Evolutionary conservation across 1,140 invertebrate species (phyloP).

Genomic region (Anthonomus grandis): DNA sequence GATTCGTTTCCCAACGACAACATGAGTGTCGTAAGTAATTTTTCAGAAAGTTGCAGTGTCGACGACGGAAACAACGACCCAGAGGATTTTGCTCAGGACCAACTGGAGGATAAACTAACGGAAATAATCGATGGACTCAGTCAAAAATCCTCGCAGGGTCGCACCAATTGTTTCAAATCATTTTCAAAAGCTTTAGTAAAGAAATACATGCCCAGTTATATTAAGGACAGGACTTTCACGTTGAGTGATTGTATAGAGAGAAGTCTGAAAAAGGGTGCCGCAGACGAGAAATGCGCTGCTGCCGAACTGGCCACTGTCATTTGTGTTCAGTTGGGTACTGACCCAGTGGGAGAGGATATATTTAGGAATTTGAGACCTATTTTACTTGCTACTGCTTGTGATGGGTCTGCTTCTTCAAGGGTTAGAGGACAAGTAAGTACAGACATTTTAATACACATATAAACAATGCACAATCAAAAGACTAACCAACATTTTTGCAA

Average conservation of each 20-base stretch:
- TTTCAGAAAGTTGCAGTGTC: slow-evolving; percentile 61
- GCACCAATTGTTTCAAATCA: slow-evolving; percentile 68
- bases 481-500: too few species aligned
- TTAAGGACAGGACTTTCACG: slow-evolving; percentile 72
- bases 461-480: too few species aligned
- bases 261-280: slow-evolving; percentile 76
- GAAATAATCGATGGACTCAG: slow-evolving; percentile 82
- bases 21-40: slow-evolving; percentile 60
- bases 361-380: slow-evolving; percentile 58
- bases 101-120: slow-evolving; percentile 84
- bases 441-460: too few species aligned
- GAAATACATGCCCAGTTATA: slow-evolving; percentile 75
- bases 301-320: slow-evolving; percentile 75
- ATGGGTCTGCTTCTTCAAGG: slow-evolving; percentile 57
- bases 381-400: slow-evolving; percentile 57
- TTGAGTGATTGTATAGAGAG: slow-evolving; percentile 76
- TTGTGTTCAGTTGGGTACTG: slow-evolving; percentile 76
- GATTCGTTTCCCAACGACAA: slow-evolving; percentile 70
- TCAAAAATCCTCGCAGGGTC: slow-evolving; percentile 80
- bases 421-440: slow-evolving; percentile 56
- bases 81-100: slow-evolving; percentile 64
- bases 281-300: slow-evolving; percentile 74
- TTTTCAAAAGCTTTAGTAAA: slow-evolving; percentile 73
- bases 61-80: slow-evolving; percentile 56
- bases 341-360: slow-evolving; percentile 60